Base-by-base conservation (phyloP, 2,113 vertebrate species). In the Tetraodon nigroviridis region DNA sequence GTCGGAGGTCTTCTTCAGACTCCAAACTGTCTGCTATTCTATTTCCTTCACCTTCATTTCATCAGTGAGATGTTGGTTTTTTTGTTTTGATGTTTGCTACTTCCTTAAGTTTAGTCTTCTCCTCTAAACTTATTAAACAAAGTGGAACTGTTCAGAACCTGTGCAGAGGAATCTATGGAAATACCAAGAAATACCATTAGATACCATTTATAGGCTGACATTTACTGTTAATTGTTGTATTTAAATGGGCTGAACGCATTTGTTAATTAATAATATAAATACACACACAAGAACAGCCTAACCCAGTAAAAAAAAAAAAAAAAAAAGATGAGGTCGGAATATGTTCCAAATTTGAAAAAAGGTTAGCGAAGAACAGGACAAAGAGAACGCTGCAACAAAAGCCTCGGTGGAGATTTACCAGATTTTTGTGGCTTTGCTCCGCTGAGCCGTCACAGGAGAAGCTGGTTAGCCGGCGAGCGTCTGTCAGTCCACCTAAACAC, bases 1-100 rank as follows among this genome's bases (percentile, higher is more conserved):
- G 77, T 73, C 81, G 73, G 75, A 87, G 67, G 67, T 64, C 71
- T 64, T 54, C 61, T 64, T 81, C 61, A 42, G 22, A 61, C 61
- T 73, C 76, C 79, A 80, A 76, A 75, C 74, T 75, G 69, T 71
- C 5, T 32, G 32, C 12, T 7, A 71, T 63, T 72, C 73, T 60
- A 37, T 81, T 84, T 83, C 69, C 44, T 84, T 70, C 67, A 69
- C 64, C 58, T 66, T 67, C 60, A 70, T 81, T 78, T 78, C 79
- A 76, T 87, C 56, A 76, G 37, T 58, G 5, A 0, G 12, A 55
- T 51, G 19, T 42, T 17, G 41, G 37, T 8, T 52, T n/a, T n/a
- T n/a, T n/a, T n/a, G n/a, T n/a, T n/a, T n/a, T n/a, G n/a, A 65
- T 21, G 12, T 44, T 55, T 16, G 37, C 29, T 2, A 48, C 55